Evolutionary conservation across 2,888 invertebrate genomes (phyloP).

Genomic region (Oligia latruncula): DNA sequence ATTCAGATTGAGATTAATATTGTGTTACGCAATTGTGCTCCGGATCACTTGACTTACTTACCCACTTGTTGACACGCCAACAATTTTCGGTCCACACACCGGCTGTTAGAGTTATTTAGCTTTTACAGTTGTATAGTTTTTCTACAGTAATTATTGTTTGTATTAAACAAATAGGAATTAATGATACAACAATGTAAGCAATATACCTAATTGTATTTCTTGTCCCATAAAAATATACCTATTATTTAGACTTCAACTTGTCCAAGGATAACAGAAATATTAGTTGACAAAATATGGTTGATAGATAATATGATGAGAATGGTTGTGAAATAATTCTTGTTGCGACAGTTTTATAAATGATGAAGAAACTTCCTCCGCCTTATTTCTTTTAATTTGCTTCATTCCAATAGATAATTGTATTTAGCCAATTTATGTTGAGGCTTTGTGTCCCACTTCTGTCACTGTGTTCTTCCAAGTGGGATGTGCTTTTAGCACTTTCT

Average conservation of each 20-base stretch:
- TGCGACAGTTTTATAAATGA: constrained; percentile 73
- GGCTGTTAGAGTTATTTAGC: not conserved
- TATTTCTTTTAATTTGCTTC: constrained; percentile 16
- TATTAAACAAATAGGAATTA: not conserved
- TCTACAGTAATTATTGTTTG: not conserved
- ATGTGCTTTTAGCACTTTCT: constrained; percentile 8
- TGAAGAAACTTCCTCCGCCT: constrained; percentile 52
- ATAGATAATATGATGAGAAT: constrained; percentile 76
- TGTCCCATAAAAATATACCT: not conserved
- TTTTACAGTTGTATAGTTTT: not conserved
- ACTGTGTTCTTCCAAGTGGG: not conserved
- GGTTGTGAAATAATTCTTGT: constrained; percentile 86
- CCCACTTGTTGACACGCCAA: not conserved
- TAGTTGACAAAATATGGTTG: constrained; percentile 67
- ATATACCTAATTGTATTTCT: too few relatives aligned
- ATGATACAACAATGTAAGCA: not conserved
- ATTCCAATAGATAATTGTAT: not conserved
- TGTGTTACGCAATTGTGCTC: too few relatives aligned
- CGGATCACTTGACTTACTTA: not conserved
- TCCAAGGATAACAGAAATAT: constrained; percentile 52
- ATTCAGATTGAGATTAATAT: too few relatives aligned
- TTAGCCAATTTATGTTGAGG: not conserved
- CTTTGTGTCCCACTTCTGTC: not conserved
- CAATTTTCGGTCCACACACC: not conserved
- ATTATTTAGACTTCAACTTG: constrained; percentile 3